Conservation (phyloP, 1,140 invertebrate species). For the Drosophila virilis region DNA sequence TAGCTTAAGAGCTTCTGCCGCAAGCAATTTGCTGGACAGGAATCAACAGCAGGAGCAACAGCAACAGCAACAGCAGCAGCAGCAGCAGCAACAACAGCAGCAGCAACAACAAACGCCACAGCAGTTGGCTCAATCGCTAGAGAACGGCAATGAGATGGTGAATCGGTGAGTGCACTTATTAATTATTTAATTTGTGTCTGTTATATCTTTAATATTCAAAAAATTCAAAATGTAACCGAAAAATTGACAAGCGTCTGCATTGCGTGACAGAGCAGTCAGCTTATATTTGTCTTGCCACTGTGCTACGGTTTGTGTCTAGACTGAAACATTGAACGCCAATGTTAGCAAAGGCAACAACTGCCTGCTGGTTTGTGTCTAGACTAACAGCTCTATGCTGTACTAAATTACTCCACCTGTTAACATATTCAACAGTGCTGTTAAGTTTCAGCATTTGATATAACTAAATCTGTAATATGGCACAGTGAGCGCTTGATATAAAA, state of each 20-base stretch:
- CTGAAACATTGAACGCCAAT: conserved; percentile 3
- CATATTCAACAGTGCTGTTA: too few species aligned
- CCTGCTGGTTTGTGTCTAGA: conserved; percentile 1
- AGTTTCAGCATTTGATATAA: too few species aligned
- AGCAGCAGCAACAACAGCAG: conserved; percentile 38
- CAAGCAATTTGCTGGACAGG: conserved; percentile 42
- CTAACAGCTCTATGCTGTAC: not conserved
- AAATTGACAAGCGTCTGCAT: too few species aligned
- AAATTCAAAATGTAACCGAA: not conserved
- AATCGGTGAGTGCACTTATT: conserved; percentile 68
- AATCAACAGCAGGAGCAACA: conserved; percentile 51
- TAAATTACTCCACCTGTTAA: too few species aligned
- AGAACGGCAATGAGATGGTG: conserved; percentile 84
- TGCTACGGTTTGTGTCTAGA: conserved; percentile 13
- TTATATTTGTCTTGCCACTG: conserved; percentile 1
- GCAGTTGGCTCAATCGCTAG: conserved; percentile 70
- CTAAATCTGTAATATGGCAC: too few species aligned
- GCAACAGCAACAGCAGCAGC: conserved; percentile 33
- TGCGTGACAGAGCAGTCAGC: conserved; percentile 4
- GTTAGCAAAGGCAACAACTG: not conserved
- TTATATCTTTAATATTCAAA: not conserved
- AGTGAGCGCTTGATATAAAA: too few species aligned
- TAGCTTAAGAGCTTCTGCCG: conserved; percentile 56
- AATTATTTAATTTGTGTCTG: not conserved
- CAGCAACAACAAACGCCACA: conserved; percentile 65